Base-by-base conservation (phyloP, 2,888 invertebrate species). In the Sabellastarte sp. region DNA sequence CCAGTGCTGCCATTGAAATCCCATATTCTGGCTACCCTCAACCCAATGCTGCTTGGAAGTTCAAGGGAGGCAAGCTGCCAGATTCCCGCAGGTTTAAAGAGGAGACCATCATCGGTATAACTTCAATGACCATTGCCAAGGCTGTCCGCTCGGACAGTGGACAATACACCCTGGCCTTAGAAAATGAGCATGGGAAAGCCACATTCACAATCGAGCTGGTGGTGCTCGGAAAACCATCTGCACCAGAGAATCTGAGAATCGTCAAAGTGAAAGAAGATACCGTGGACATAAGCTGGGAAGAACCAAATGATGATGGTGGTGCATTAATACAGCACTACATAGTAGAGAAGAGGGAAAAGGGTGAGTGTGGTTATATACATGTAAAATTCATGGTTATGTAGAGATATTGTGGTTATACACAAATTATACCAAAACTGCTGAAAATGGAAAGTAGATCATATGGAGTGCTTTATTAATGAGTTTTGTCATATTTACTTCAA, bases 111-210 rank as follows among this genome's bases (percentile, higher is more conserved):
- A 51, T 32, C 20, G 33, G 32, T 28, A 65, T 67, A 63, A 63
- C 67, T 4, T 63, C 65, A 15, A 29, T 67, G 50, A 60, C 62
- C 53, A 57, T 67, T 10, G 32, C 65, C 24, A 67, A 67, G 41
- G 41, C 20, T 10, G 20, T 15, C 10, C 10, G 10, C 10, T 41
- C 41, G 10, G 41, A 41, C 20, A 41, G 20, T 15, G 41, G 69
- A 20, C 67, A 66, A 10, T 72, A 72, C 61, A 33, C 58, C 1
- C 53, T 72, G 29, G 73, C 71, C 20, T 64, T 83, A 53, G 96
- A 96, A 84, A 97, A 96, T 81, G 89, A 95, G 70, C 95, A 95
- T 80, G 97, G 97, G 51, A 89, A 77, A 57, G 73, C 74, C 51
- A 74, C 74, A 4, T 73, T 81, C 67, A 79, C 73, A 58, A 77